Conservation (phyloP, 2,888 invertebrate species). For the Strigamia maritima region DNA sequence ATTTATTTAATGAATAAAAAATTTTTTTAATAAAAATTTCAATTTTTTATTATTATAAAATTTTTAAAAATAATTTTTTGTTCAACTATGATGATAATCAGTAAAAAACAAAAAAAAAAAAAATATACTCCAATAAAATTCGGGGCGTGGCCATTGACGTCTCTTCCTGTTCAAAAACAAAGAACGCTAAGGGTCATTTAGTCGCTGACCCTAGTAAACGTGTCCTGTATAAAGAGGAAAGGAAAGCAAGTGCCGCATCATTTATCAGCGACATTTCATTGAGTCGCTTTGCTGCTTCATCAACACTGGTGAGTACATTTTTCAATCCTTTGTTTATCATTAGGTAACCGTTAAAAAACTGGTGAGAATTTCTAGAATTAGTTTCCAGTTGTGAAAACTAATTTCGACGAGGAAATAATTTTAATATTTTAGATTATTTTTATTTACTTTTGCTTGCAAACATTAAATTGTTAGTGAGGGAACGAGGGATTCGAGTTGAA, state of each 20-base stretch:
- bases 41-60: too few species aligned
- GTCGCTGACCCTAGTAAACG: neutral
- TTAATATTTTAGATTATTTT: too few species aligned
- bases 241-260: neutral
- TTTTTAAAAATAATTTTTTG: too few species aligned
- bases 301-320: neutral
- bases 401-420: too few species aligned
- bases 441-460: too few species aligned
- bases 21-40: too few species aligned
- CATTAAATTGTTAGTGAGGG: neutral
- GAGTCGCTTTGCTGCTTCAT: neutral
- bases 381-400: too few species aligned
- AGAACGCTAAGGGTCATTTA: neutral
- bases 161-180: neutral
- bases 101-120: neutral
- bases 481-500: neutral
- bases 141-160: neutral
- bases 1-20: too few species aligned
- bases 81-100: too few species aligned
- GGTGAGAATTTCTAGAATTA: too few species aligned
- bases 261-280: neutral
- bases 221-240: neutral
- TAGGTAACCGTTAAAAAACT: too few species aligned
- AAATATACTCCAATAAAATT: neutral
- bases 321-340: too few species aligned